Conservation (phyloP, 2,797 vertebrate species). For the Martes flavigula region DNA sequence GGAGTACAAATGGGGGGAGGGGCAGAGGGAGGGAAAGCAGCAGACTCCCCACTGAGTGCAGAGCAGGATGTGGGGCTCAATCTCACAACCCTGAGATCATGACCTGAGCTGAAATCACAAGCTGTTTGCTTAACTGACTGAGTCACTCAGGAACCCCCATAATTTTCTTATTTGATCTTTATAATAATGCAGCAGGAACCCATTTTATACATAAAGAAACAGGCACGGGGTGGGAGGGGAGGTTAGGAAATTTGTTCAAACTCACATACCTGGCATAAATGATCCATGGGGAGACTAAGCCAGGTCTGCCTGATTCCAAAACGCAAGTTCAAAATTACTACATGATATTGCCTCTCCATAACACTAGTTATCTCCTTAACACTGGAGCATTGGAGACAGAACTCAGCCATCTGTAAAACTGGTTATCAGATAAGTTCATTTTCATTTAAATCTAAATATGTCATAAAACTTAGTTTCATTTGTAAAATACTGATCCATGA, state of each 20-base stretch:
- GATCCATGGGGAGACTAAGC: not conserved
- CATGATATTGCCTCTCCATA: not conserved
- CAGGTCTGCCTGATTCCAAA: not conserved
- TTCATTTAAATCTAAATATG: constrained; percentile 20
- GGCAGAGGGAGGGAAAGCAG: not conserved
- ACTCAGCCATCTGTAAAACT: not conserved
- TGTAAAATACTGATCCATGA: not conserved
- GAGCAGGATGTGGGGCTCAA: not conserved
- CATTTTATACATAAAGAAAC: constrained; percentile 7
- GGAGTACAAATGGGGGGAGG: not conserved
- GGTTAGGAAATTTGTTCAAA: not conserved
- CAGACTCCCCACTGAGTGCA: not conserved
- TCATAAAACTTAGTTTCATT: not conserved
- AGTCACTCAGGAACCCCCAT: not conserved
- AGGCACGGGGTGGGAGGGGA: not conserved
- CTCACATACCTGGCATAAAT: not conserved
- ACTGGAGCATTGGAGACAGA: not conserved
- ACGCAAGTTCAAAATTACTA: not conserved
- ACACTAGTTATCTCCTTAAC: not conserved
- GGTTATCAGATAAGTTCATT: not conserved
- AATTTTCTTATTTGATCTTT: constrained; percentile 23
- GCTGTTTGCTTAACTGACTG: not conserved
- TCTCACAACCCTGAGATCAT: not conserved
- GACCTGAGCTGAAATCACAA: not conserved
- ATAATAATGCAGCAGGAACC: not conserved